These are phyloP conservation scores for Hirtodrosophila duncani DNA, from an alignment of 2,888 invertebrate species.

Conservation along the genomic window DNA sequence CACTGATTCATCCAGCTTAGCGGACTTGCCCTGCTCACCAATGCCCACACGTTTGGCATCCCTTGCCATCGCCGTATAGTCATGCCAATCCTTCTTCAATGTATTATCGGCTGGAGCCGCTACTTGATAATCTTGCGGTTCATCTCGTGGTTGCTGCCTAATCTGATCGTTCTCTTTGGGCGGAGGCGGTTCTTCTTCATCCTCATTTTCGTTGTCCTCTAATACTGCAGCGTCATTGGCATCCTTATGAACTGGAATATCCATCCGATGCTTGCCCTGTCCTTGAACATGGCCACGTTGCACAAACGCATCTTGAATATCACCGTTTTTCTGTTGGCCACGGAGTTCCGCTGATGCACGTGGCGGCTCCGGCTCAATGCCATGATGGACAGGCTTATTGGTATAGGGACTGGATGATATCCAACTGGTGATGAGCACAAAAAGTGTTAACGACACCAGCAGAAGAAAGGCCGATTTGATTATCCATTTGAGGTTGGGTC, in stretches of 20 bases:
- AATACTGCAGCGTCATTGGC: constrained; percentile 4
- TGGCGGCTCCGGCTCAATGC: constrained; percentile 27
- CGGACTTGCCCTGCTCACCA: constrained; percentile 87
- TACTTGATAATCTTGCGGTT: constrained; percentile 28
- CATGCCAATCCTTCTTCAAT: constrained; percentile 88
- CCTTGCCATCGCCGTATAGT: constrained; percentile 83
- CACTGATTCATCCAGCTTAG: constrained; percentile 82
- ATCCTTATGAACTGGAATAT: background rate
- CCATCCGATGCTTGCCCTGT: constrained; percentile 1
- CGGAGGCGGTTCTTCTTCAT: constrained; percentile 2
- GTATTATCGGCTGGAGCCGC: constrained; percentile 26
- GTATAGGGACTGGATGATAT: constrained; percentile 73
- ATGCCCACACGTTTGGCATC: constrained; percentile 83
- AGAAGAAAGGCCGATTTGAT: constrained; percentile 65
- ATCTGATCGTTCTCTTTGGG: constrained; percentile 5
- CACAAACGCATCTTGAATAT: background rate
- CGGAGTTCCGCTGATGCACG: constrained; percentile 5
- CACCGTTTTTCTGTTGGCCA: background rate
- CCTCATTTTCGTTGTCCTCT: constrained; percentile 15
- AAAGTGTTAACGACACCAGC: constrained; percentile 64
- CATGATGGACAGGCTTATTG: constrained; percentile 56
- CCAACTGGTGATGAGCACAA: constrained; percentile 73
- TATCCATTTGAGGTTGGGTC: constrained; percentile 75
- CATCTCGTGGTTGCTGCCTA: constrained; percentile 7
- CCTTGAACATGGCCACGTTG: constrained; percentile 12